Conservation (phyloP, 2,797 vertebrate genomes). For the Gadopsis bispinosus region DNA sequence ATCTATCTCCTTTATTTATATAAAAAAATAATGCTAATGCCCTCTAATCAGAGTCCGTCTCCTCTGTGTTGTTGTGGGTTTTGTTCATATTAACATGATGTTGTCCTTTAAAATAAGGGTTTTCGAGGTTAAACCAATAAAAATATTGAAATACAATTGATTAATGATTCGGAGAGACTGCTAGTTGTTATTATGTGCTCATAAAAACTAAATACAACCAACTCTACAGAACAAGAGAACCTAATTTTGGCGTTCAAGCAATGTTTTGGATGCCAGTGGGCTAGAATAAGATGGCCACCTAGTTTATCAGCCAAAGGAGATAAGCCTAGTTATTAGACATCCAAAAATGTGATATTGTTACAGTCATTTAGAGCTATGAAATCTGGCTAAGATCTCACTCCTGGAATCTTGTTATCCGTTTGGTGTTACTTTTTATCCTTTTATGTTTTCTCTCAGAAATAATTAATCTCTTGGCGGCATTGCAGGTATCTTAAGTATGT, state of each 20-base stretch:
- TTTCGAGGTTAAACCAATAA: conserved; percentile 2
- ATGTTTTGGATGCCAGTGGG: conserved; percentile 11
- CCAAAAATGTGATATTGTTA: conserved; percentile 7
- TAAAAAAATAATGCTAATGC: no score
- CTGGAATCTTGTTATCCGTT: conserved; percentile 24
- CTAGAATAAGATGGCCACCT: conserved; percentile 9
- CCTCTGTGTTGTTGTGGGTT: neutral
- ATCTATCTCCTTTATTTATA: no score
- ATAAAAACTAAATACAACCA: neutral
- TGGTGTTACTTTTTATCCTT: conserved; percentile 15
- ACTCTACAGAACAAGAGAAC: neutral
- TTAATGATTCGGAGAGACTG: neutral
- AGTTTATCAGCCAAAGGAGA: conserved; percentile 31
- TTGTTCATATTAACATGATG: neutral
- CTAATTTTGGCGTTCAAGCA: conserved; percentile 16
- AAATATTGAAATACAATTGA: neutral
- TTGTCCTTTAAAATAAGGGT: neutral
- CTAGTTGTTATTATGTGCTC: neutral
- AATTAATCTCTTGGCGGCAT: conserved; percentile 43
- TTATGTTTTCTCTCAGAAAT: conserved; percentile 36
- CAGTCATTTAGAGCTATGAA: conserved; percentile 10
- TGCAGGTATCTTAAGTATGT: conserved; percentile 5
- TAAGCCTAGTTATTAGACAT: conserved; percentile 9
- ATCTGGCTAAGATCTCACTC: conserved; percentile 24
- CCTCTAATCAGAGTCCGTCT: no score